Evolutionary conservation across 2,888 invertebrate genomes (phyloP), one percentile per base, ranked within the genome.

Genomic region (Cantharis rufa): DNA sequence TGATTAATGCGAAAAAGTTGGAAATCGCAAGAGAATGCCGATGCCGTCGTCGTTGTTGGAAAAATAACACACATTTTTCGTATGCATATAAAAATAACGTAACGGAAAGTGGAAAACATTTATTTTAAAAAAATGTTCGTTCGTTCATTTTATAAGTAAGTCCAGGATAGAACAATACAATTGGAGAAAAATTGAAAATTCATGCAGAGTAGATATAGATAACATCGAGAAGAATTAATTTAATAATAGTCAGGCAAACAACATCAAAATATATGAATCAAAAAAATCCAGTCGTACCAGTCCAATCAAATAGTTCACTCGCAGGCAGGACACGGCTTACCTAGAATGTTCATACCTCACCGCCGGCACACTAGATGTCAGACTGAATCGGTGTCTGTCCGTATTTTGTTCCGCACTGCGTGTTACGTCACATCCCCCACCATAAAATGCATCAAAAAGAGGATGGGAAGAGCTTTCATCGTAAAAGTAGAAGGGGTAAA

Each of bases 291-390:
- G 85, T 85, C 86, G 86, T 86, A 86, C 86, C 86, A 84, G 85
- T 84, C 84, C 84, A 83, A 84, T 83, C 83, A 84, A 84, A 83
- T 81, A 82, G 81, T 82, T 81, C 80, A 76, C 78, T 81, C 80
- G 82, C 71, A 75, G 77, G 78, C 80, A 80, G 80, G 80, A 80
- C 81, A 81, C 81, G 83, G 86, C 88, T 88, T 88, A 88, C 88
- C 88, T 88, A 88, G 86, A 86, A 88, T 88, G 87, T 88, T 88
- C 88, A 88, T 88, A 87, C 87, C 88, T 88, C 87, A 85, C 86
- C 87, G 84, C 86, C 83, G 84, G 85, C 86, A 88, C 88, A 88
- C 87, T 86, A 88, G 88, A 88, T 88, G 88, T 87, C 87, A 85
- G 86, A 87, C 87, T 87, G 87, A 84, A 86, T 82, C 83, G 83